Conservation (phyloP, 2,888 invertebrate genomes). For the Acrocyrtus sp. region DNA sequence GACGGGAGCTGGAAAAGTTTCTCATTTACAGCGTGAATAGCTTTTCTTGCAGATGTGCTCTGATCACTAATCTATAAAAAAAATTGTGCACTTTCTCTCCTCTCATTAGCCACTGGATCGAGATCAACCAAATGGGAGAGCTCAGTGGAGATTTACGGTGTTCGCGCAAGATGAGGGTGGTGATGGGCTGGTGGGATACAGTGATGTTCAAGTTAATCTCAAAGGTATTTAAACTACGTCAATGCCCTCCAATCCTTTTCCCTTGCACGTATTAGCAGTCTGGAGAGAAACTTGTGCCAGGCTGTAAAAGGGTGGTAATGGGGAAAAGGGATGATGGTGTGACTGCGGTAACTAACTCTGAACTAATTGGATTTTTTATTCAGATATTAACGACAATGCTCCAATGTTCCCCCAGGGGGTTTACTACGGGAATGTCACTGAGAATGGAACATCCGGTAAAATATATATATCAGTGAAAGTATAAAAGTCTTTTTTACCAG, state of each 20-base stretch:
- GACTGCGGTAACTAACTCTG: no score
- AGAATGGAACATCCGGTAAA: slow-evolving; percentile 88
- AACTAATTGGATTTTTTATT: slow-evolving; percentile 4
- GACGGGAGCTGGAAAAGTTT: no score
- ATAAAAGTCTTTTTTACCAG: no score
- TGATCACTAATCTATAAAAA: not conserved
- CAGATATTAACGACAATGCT: slow-evolving; percentile 90
- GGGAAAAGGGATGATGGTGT: no score
- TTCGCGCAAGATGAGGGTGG: slow-evolving; percentile 97
- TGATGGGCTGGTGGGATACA: slow-evolving; percentile 94
- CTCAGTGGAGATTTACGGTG: slow-evolving; percentile 95
- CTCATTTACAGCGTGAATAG: no score
- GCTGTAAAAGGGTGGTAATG: no score
- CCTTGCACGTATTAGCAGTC: no score
- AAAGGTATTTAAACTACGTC: slow-evolving; percentile 72
- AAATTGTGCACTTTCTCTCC: not conserved
- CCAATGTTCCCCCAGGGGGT: slow-evolving; percentile 96
- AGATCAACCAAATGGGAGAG: slow-evolving; percentile 95
- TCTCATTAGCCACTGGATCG: slow-evolving; percentile 82
- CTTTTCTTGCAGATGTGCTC: no score
- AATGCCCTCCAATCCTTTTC: no score
- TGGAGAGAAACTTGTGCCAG: no score
- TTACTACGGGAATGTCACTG: slow-evolving; percentile 94
- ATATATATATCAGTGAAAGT: not conserved
- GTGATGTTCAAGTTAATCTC: slow-evolving; percentile 96